phyloP scores from a whole-genome alignment of 2,113 vertebrate genomes.

The Lamprologus speciosus region DNA sequence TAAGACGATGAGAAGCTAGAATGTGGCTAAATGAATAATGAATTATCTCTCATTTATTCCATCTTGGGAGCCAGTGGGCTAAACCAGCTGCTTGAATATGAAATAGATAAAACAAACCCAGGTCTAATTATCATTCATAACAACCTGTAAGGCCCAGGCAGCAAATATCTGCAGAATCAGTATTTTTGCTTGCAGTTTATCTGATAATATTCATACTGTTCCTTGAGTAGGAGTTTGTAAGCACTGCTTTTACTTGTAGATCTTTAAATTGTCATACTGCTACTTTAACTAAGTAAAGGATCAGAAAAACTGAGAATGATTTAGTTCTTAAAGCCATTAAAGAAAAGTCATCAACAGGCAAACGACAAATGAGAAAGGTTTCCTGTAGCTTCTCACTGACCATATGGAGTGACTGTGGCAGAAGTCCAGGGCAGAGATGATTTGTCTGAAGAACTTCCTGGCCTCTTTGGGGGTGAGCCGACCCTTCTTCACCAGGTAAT shows the following conservation, averaged over 20 bases:
- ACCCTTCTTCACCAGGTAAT: slow-evolving; percentile 90
- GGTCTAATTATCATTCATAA: not conserved
- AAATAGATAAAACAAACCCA: not conserved
- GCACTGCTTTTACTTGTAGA: not conserved
- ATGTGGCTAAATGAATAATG: not conserved
- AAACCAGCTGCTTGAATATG: not conserved
- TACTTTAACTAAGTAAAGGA: not conserved
- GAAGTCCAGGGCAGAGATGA: slow-evolving; percentile 87
- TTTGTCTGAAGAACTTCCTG: slow-evolving; percentile 89
- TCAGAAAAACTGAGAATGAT: not conserved
- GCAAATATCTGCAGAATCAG: not conserved
- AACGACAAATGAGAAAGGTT: not conserved
- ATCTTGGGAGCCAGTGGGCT: not conserved
- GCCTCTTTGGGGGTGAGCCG: slow-evolving; percentile 87
- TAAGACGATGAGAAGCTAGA: not conserved
- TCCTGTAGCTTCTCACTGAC: slow-evolving; percentile 54
- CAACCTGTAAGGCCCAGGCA: not conserved
- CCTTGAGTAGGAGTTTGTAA: not conserved
- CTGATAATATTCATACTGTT: not conserved
- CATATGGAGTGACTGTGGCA: slow-evolving; percentile 91
- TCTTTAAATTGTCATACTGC: not conserved
- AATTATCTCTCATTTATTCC: not conserved
- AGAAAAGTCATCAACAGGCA: not conserved
- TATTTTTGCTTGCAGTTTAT: not conserved
- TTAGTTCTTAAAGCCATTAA: not conserved